Conservation (phyloP, 1,140 invertebrate species). For the Eriocheir sinensis region DNA sequence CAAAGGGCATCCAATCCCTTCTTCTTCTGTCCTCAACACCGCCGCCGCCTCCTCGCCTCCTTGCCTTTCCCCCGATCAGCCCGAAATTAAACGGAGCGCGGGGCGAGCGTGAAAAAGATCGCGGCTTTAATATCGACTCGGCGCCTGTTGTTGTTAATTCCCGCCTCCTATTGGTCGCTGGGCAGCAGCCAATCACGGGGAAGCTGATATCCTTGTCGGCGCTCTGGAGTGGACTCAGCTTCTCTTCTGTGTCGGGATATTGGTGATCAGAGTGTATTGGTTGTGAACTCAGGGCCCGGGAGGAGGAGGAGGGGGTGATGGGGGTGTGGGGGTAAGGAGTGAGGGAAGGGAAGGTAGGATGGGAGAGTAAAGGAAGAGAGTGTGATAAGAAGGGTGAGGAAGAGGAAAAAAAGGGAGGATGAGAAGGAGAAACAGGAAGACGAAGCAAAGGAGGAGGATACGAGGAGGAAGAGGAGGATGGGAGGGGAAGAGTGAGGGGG, state of each 20-base stretch:
- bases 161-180: slow-evolving; percentile 42
- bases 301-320: not conserved
- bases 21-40: too few species aligned
- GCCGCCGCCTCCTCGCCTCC: too few species aligned
- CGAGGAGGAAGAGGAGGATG: not conserved
- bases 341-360: not conserved
- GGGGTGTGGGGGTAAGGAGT: too few species aligned
- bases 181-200: slow-evolving; percentile 55
- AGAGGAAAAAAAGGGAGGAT: not conserved
- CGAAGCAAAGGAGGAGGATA: not conserved
- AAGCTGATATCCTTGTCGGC: slow-evolving; percentile 66
- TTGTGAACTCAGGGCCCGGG: slow-evolving; percentile 54
- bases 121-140: slow-evolving; percentile 55
- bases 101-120: not conserved
- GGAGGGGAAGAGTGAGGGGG: not conserved
- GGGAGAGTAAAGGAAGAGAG: not conserved
- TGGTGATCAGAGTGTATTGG: slow-evolving; percentile 55
- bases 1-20: slow-evolving; percentile 36
- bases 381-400: not conserved
- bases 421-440: not conserved
- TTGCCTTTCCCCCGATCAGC: slow-evolving; percentile 33
- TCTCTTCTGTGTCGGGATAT: slow-evolving; percentile 45
- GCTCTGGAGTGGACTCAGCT: slow-evolving; percentile 61
- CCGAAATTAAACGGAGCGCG: slow-evolving; percentile 50
- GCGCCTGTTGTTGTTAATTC: slow-evolving; percentile 55